Evolutionary conservation across 1,140 invertebrate genomes (phyloP).

Genomic region (Monomorium pharaonis): DNA sequence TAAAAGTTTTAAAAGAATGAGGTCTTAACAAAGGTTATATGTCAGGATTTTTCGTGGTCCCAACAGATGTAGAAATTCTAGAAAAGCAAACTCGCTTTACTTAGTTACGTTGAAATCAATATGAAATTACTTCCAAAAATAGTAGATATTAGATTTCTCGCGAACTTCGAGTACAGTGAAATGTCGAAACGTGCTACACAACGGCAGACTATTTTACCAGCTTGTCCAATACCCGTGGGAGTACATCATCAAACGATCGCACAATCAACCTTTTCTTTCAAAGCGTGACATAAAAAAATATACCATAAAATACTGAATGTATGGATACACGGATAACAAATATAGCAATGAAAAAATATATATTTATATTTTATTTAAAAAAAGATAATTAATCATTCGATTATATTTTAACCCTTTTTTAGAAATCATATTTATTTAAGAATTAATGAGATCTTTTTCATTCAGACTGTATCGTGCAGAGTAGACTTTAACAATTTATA

Average conservation of each 20-base stretch:
- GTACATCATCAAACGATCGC: not conserved
- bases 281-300: not conserved
- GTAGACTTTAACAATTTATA: not conserved
- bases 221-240: not conserved
- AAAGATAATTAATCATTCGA: not conserved
- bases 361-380: not conserved
- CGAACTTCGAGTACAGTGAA: conserved; percentile 10
- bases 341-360: not conserved
- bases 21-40: not conserved
- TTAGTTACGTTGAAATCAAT: not conserved
- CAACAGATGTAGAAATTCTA: conserved; percentile 5
- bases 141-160: conserved; percentile 12
- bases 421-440: not conserved
- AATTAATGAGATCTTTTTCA: not conserved
- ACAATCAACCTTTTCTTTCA: not conserved
- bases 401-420: not conserved
- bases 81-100: not conserved
- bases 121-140: conserved; percentile 29
- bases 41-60: not conserved
- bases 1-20: not conserved
- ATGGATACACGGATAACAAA: not conserved
- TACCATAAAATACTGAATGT: not conserved
- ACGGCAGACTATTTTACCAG: conserved; percentile 36
- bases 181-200: conserved; percentile 1
- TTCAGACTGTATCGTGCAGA: not conserved